Evolutionary conservation across 2,113 vertebrate genomes (phyloP).

Genomic region (Oophaga pumilio): DNA sequence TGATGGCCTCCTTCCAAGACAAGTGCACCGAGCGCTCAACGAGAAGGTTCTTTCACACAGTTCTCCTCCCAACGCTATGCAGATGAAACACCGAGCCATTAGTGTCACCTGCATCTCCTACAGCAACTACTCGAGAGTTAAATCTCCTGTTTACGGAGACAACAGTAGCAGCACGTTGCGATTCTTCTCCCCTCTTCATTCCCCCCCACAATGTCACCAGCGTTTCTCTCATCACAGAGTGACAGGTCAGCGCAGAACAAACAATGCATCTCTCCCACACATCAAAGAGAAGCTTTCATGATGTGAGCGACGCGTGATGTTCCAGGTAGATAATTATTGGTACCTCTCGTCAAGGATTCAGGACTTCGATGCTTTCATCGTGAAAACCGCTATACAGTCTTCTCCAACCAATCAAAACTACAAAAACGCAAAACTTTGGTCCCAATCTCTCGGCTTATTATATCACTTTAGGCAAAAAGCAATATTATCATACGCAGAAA

Average conservation of each 20-base stretch:
- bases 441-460: not conserved
- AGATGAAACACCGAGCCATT: not conserved
- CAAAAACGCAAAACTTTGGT: not conserved
- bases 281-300: constrained; percentile 27
- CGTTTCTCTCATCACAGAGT: constrained; percentile 13
- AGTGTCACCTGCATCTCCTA: not conserved
- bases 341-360: constrained; percentile 24
- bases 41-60: not conserved
- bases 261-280: constrained; percentile 39
- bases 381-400: not conserved
- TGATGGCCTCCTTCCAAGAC: not conserved
- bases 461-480: not conserved
- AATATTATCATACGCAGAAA: not conserved
- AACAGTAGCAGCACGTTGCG: not conserved
- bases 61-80: not conserved
- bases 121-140: not conserved
- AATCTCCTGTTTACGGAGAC: constrained; percentile 18
- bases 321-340: constrained; percentile 33
- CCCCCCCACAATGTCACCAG: constrained; percentile 31
- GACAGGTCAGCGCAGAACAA: constrained; percentile 25
- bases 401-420: not conserved
- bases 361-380: not conserved
- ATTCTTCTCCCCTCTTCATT: not conserved
- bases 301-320: constrained; percentile 19
- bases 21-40: not conserved